A percentile compares a stretch with the other conserved stretches of the same genome.
phyloP scores from a whole-genome alignment of 2,113 vertebrate species.

The Plectropomus leopardus region DNA sequence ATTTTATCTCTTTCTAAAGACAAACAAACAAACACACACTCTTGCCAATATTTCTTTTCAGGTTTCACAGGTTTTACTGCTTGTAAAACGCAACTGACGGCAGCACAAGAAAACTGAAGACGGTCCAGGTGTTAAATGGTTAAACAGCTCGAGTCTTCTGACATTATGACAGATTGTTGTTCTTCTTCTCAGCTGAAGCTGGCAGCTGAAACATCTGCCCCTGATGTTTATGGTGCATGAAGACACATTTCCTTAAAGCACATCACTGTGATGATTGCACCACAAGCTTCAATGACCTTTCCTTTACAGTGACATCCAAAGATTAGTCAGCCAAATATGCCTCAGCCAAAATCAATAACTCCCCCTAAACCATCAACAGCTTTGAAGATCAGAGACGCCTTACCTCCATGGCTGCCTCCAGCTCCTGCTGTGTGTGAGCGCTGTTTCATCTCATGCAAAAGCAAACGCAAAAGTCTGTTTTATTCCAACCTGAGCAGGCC shows the following conservation, averaged over 20 bases:
- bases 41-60: no score
- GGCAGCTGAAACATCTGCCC: neutral
- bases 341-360: constrained; percentile 71
- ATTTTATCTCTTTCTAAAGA: no score
- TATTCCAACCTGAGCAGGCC: neutral
- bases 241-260: constrained; percentile 15
- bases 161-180: neutral
- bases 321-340: constrained; percentile 63
- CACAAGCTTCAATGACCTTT: constrained; percentile 59
- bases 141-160: neutral
- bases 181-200: neutral
- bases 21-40: no score
- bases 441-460: constrained; percentile 29
- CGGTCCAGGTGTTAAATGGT: no score
- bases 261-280: constrained; percentile 41
- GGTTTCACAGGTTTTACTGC: no score
- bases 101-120: no score
- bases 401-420: constrained; percentile 58
- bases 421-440: constrained; percentile 44
- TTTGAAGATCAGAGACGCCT: constrained; percentile 59
- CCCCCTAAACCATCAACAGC: constrained; percentile 51
- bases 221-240: constrained; percentile 12
- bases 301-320: constrained; percentile 52
- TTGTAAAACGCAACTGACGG: no score
- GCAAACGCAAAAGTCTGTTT: constrained; percentile 20